Percentiles rank a stretch among this genome's conserved stretches.
Conservation (phyloP, 2,113 vertebrate genomes). For the Myodes glareolus region DNA sequence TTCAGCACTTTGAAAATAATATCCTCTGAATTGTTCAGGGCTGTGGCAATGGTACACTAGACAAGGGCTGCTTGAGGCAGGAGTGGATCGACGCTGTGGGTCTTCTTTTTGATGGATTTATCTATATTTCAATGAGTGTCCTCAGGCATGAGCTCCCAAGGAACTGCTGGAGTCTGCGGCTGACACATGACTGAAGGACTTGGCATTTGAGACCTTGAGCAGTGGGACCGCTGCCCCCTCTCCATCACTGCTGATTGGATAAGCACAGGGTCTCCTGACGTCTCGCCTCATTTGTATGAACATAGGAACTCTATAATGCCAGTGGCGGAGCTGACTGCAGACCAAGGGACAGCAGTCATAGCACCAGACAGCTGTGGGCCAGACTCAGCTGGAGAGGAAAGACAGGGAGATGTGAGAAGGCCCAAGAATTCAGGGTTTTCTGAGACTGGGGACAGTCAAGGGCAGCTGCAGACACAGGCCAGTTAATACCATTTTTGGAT, state of each 20-base stretch:
- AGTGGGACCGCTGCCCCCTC: accelerated
- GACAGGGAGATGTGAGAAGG: not conserved
- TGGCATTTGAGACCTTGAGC: not conserved
- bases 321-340: not conserved
- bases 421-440: not conserved
- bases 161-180: not conserved
- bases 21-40: not conserved
- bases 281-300: not conserved
- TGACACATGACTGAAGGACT: not conserved
- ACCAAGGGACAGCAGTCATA: accelerated
- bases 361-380: accelerated
- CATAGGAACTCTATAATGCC: not conserved
- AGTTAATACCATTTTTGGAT: not conserved
- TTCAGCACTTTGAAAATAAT: not conserved
- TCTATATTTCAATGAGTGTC: not conserved
- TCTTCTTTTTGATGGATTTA: not conserved
- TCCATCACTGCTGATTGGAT: accelerated
- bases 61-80: not conserved
- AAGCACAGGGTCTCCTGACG: accelerated
- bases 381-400: not conserved
- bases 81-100: not conserved
- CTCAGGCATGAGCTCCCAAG: not conserved
- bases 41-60: not conserved
- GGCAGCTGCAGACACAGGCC: not conserved
- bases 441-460: not conserved